Base-by-base conservation (phyloP, 2,888 invertebrate species). In the Perizoma flavofasciatum region DNA sequence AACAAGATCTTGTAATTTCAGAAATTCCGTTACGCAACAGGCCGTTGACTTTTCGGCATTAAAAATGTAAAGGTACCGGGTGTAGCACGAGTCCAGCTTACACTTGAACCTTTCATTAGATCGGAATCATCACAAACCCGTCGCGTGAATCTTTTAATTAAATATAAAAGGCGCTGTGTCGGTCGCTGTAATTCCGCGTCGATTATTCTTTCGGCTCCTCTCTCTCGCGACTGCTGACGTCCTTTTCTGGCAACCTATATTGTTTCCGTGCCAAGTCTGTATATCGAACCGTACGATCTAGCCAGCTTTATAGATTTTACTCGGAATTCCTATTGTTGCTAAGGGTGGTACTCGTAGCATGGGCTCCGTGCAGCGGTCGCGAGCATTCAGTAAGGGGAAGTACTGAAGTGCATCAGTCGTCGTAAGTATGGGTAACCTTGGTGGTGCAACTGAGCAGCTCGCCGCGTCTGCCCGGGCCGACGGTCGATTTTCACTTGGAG, bases 401-500 rank as follows among this genome's bases (percentile, higher is more conserved):
- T 87, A 86, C 87, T 81, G 83, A 85, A 86, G 77, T 87, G 87
- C 87, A 88, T 80, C 77, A 75, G 78, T 47, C 43, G 51, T 77
- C 43, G 51, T 77, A 65, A 75, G 79, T 78, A 77, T 75, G 75
- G 79, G 77, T 88, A 88, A 89, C 88, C 89, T 89, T 89, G 88
- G 76, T 85, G 83, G 75, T 88, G 85, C 88, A 86, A 80, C 80
- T 76, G 82, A 78, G 81, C 75, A 79, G 79, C 73, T 74, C 76
- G 77, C 77, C 80, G 88, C 91, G 91, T 89, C 86, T 88, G 90
- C 89, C 91, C 91, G 91, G 91, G 89, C 85, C 82, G 85, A 81
- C 83, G 86, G 89, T 91, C 91, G 91, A 91, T 92, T 91, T 89
- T 89, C 89, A 91, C 91, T 90, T 89, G 91, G 91, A 87, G 77